phyloP scores from a whole-genome alignment of 2,113 vertebrate species.

The Apodemus speciosus region DNA sequence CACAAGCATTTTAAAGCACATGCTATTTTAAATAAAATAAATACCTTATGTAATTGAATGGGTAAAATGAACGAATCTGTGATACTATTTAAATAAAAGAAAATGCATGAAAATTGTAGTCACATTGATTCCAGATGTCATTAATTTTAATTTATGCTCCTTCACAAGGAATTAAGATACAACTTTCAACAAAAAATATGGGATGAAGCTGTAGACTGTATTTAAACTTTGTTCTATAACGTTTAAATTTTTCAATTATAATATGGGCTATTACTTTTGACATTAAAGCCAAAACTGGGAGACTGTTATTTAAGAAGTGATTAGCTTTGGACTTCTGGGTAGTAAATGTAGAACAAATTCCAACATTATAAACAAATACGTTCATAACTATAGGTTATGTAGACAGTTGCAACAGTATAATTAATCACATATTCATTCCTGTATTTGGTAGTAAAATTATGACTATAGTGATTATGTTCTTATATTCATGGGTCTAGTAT shows the following conservation, averaged over 20 bases:
- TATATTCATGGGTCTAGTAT: neutral
- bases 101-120: slow-evolving; percentile 34
- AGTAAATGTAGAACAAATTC: neutral
- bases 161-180: slow-evolving; percentile 57
- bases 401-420: neutral
- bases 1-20: neutral
- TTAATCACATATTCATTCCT: neutral
- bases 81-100: slow-evolving; percentile 23
- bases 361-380: neutral
- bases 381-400: slow-evolving; percentile 5
- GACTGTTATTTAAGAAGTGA: neutral
- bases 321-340: neutral
- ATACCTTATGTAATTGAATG: neutral
- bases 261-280: neutral
- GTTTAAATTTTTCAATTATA: neutral
- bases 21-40: neutral
- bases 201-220: slow-evolving; percentile 22
- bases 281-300: slow-evolving; percentile 26
- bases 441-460: neutral
- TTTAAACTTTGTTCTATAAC: slow-evolving; percentile 34
- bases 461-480: neutral
- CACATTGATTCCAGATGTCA: slow-evolving; percentile 50
- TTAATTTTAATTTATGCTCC: slow-evolving; percentile 63
- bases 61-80: neutral
- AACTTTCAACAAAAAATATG: slow-evolving; percentile 59